phyloP scores from a whole-genome alignment of 2,113 vertebrate genomes.

The Psettodes erumei region DNA sequence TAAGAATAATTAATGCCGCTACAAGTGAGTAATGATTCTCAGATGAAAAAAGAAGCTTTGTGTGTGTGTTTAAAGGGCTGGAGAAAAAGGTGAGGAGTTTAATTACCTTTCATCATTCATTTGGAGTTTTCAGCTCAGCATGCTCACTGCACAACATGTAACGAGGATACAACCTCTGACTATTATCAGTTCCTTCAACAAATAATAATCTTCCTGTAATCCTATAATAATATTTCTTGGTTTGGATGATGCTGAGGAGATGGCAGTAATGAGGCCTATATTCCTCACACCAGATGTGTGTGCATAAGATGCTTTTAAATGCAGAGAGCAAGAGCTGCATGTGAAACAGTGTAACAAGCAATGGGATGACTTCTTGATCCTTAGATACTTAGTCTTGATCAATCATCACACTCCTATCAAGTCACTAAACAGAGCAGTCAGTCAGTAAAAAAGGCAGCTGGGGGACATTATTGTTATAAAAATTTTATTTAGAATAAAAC shows the following conservation, averaged over 20 bases:
- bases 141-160: conserved; percentile 40
- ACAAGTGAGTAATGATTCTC: not conserved
- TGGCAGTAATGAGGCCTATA: conserved; percentile 29
- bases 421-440: not conserved
- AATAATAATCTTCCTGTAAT: conserved; percentile 19
- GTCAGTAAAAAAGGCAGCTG: not conserved
- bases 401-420: not conserved
- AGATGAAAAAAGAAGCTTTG: not conserved
- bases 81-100: conserved; percentile 6
- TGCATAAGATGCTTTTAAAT: conserved; percentile 13
- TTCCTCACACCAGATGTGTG: conserved; percentile 17
- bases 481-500: conserved; percentile 90
- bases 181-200: conserved; percentile 58
- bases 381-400: not conserved
- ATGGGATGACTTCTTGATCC: not conserved
- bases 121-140: conserved; percentile 42
- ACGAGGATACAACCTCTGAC: conserved; percentile 43
- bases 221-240: too few relatives aligned
- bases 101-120: conserved; percentile 62
- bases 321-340: not conserved
- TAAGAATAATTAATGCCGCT: conserved; percentile 32
- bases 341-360: not conserved
- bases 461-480: conserved; percentile 77
- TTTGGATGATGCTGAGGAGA: conserved; percentile 24
- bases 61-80: not conserved